Evolutionary conservation across 2,113 vertebrate genomes (phyloP), one percentile per base, ranked within the genome.

Genomic region (Raja brachyura): DNA sequence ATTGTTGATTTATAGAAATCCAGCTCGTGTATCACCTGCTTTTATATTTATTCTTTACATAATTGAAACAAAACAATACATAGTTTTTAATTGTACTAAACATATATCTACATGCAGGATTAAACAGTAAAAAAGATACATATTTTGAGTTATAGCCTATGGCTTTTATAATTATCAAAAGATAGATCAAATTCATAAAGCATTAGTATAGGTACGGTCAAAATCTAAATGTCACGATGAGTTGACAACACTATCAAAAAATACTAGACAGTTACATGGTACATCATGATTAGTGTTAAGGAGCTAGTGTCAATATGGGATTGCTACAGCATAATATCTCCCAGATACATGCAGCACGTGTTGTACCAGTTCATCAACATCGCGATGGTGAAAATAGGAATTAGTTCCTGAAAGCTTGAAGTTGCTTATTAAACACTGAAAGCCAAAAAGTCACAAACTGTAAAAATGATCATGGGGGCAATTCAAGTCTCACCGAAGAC

Each of bases 51-150:
- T 92, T 92, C 20, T 92, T 92, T 92, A 92, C 90, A 92, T 92
- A 92, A 92, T 92, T 22, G 25, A 22, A 92, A 92, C 90, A 92
- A 73, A 92, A 92, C 90, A 92, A 33, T 92, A 92, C 90, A 88
- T 63, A 54, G 90, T 73, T 70, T 92, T 73, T 92, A 92, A 73
- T 48, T 73, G 59, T 88, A 66, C 68, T 92, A 74, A 73, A 92
- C 90, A 90, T 90, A 90, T 59, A 63, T 94, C 95, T 95, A 96
- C 96, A 96, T 97, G 97, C 96, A 97, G 95, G 94, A 95, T 95
- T 94, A 95, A 95, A 95, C 95, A 95, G 94, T 94, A 95, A 96
- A 94, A 93, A 93, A 63, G 70, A 93, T 94, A 93, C 73, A 94
- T 93, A 93, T 90, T 93, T 83, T 93, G 94, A 95, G 95, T 94